Evolutionary conservation across 2,113 vertebrate genomes (phyloP).

Genomic region (Sinocyclocheilus grahami): DNA sequence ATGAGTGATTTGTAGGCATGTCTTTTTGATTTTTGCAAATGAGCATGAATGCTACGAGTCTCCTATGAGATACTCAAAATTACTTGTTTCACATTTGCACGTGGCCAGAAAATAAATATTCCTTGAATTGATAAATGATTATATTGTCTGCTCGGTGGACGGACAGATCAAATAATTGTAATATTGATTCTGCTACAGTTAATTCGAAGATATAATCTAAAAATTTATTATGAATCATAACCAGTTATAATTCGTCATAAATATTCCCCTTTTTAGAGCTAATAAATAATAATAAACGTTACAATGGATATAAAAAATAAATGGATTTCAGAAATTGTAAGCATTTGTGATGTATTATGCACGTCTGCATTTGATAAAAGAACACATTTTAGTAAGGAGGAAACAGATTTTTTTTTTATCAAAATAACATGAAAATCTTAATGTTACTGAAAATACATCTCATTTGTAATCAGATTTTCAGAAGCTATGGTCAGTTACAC

Average conservation of each 20-base stretch:
- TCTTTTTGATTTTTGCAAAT: neutral
- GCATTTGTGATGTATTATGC: neutral
- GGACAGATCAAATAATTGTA: too few relatives aligned
- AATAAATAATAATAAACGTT: too few relatives aligned
- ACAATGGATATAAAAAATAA: neutral
- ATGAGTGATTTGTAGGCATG: neutral
- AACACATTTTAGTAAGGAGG: neutral
- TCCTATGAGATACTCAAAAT: neutral
- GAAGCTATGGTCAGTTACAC: neutral
- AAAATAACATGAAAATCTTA: neutral
- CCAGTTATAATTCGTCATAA: too few relatives aligned
- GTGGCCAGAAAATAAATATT: too few relatives aligned
- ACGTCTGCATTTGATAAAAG: neutral
- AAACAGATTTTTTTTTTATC: neutral
- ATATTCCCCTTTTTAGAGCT: too few relatives aligned
- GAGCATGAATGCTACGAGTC: neutral
- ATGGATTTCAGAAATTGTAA: neutral
- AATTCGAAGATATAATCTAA: too few relatives aligned
- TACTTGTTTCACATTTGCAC: neutral
- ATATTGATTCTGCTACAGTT: too few relatives aligned
- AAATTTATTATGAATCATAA: too few relatives aligned
- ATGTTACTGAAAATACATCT: neutral
- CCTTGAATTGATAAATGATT: too few relatives aligned
- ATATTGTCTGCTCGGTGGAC: too few relatives aligned
- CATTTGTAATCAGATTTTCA: conserved; percentile 8